Base-by-base conservation (phyloP, 2,797 vertebrate species). In the Parambassis ranga region DNA sequence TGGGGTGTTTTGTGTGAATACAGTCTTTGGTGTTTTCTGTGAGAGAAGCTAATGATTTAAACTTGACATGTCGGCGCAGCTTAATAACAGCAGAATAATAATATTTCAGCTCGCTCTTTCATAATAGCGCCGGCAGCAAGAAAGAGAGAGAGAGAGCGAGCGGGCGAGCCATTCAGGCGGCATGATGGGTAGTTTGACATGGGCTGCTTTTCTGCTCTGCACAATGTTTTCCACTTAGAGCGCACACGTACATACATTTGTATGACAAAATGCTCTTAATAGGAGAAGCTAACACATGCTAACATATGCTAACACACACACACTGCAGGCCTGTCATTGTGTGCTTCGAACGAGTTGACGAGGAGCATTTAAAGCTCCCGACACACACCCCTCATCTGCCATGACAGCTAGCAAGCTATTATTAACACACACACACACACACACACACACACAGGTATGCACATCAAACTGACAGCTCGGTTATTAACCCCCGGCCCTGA, bases 121-220 rank as follows among this genome's bases (percentile, higher is more conserved):
- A 77, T 71, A 78, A 79, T 59, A 74, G 61, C 53, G 5, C 16
- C 22, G 3, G 63, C 52, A 24, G n/a, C 7, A 10, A 48, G 23
- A 47, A 10, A 39, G 19, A 16, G 56, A 42, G 41, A 23, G 33
- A 31, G 53, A 30, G 59, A 24, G 53, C 26, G 27, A 2, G 14
- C 15, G 39, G 39, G 49, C 8, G 6, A 31, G 55, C 55, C 62
- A 65, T 80, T 85, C 77, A 85, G 53, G 74, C 15, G 2, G 67
- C 61, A 58, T 82, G 82, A 80, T 82, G 76, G 66, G 60, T 75
- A 73, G 65, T 79, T 79, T 82, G 82, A 84, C 74, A 77, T 38
- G 5, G 46, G 43, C 82, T 77, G 70, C 73, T 79, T 79, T 81
- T 77, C 79, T 51, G 73, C 73, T 72, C 76, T 75, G 76, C 70